phyloP scores from a whole-genome alignment of 2,113 vertebrate species.

The Anser brachyrhynchus region DNA sequence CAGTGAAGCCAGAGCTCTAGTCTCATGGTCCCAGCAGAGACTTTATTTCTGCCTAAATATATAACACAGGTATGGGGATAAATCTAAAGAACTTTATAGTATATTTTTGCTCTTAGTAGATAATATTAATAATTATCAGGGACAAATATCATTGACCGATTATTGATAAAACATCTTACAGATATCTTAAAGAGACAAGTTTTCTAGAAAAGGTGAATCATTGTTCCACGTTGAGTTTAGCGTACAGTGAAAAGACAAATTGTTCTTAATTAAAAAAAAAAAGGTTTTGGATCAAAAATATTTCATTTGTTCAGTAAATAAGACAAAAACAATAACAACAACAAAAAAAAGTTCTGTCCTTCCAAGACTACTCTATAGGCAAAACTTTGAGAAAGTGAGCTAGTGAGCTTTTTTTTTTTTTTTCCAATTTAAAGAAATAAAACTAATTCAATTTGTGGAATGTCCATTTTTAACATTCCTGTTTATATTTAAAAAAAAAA shows the following conservation, averaged over 20 bases:
- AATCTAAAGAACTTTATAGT: not conserved
- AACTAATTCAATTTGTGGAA: not conserved
- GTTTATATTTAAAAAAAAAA: not conserved
- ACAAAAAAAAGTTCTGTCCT: not conserved
- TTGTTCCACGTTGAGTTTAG: not conserved
- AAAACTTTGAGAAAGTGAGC: not conserved
- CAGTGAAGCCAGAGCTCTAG: not conserved
- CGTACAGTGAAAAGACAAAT: not conserved
- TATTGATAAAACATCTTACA: not conserved
- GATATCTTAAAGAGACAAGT: not conserved
- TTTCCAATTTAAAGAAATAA: not conserved
- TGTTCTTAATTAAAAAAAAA: too few relatives aligned
- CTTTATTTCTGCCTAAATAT: accelerated
- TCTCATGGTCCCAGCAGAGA: not conserved
- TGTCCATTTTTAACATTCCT: not conserved
- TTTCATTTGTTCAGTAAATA: slow-evolving; percentile 43
- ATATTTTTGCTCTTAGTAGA: not conserved
- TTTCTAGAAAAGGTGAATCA: not conserved
- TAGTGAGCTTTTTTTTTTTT: not conserved
- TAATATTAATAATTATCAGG: not conserved
- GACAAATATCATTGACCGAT: not conserved
- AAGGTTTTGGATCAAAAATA: not conserved
- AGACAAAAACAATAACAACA: not conserved
- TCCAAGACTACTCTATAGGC: not conserved
- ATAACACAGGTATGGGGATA: not conserved